A percentile compares a stretch with the other conserved stretches of the same genome.
Evolutionary conservation across 2,888 invertebrate species (phyloP).

Genomic region (Temnothorax unifasciatus): DNA sequence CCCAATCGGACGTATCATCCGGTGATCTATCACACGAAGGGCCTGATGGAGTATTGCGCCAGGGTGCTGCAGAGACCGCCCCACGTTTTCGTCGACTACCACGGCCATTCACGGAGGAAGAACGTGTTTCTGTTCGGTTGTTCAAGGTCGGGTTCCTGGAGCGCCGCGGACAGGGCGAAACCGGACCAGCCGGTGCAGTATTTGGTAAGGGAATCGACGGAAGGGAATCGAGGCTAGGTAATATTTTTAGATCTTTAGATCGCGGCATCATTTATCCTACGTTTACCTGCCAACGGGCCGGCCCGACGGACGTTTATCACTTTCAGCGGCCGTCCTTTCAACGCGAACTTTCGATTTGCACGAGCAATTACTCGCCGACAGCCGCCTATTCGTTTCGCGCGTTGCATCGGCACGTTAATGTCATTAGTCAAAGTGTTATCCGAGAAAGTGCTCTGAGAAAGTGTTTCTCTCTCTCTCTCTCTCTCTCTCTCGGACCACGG

Average conservation of each 20-base stretch:
- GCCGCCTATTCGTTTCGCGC: not conserved
- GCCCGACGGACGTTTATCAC: conserved; percentile 23
- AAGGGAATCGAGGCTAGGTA: conserved; percentile 77
- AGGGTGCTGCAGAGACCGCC: conserved; percentile 89
- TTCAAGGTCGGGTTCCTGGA: conserved; percentile 91
- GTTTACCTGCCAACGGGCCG: conserved; percentile 6
- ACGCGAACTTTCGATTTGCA: conserved; percentile 31
- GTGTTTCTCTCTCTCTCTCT: not conserved
- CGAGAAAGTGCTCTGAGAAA: conserved; percentile 7
- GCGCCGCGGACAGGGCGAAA: conserved; percentile 88
- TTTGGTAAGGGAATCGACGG: conserved; percentile 86
- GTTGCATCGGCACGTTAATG: not conserved
- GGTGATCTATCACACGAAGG: conserved; percentile 94
- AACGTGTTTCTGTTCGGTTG: conserved; percentile 96
- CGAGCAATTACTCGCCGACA: conserved; percentile 27
- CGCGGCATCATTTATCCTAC: conserved; percentile 25
- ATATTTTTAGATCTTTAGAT: conserved; percentile 64
- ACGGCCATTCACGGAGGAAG: conserved; percentile 94
- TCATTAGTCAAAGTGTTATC: not conserved
- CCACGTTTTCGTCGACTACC: conserved; percentile 91
- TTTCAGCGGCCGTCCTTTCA: conserved; percentile 9
- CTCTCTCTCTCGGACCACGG: not conserved
- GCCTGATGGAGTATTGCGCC: conserved; percentile 89
- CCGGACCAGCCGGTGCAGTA: conserved; percentile 89
- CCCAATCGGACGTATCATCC: conserved; percentile 93